Evolutionary conservation across 2,888 invertebrate species (phyloP).

Genomic region (Micropterix aruncella): DNA sequence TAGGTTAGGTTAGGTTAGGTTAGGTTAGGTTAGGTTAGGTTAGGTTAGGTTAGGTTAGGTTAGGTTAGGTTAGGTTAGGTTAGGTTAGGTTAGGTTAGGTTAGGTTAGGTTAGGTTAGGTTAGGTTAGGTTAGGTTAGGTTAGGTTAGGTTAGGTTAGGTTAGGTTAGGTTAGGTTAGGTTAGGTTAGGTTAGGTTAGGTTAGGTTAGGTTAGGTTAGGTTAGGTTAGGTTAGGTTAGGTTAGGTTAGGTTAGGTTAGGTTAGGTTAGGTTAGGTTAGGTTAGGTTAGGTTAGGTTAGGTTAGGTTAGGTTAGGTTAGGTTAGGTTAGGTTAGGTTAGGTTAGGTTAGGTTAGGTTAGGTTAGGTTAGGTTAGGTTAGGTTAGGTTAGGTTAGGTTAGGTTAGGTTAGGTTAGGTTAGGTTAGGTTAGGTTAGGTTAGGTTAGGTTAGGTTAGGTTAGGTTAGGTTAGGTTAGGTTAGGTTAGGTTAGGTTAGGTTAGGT

Average conservation of each 20-base stretch:
- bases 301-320: conserved; percentile 1
- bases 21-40: no score
- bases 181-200: conserved; percentile 1
- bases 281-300: background rate
- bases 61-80: no score
- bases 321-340: conserved; percentile 1
- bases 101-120: no score
- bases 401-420: background rate
- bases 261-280: conserved; percentile 1
- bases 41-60: no score
- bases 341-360: conserved; percentile 1
- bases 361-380: conserved; percentile 1
- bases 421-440: background rate
- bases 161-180: conserved; percentile 1
- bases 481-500: conserved; percentile 6
- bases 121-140: no score
- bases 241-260: conserved; percentile 1
- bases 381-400: conserved; percentile 1
- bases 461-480: background rate
- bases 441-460: background rate
- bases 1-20: no score
- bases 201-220: conserved; percentile 1
- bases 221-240: conserved; percentile 1
- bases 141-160: no score
- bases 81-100: no score